A percentile compares a stretch with the other conserved stretches of the same genome.
These are phyloP conservation scores for Sardinella longiceps DNA, from an alignment of 2,797 vertebrate species.

Conservation along the genomic window DNA sequence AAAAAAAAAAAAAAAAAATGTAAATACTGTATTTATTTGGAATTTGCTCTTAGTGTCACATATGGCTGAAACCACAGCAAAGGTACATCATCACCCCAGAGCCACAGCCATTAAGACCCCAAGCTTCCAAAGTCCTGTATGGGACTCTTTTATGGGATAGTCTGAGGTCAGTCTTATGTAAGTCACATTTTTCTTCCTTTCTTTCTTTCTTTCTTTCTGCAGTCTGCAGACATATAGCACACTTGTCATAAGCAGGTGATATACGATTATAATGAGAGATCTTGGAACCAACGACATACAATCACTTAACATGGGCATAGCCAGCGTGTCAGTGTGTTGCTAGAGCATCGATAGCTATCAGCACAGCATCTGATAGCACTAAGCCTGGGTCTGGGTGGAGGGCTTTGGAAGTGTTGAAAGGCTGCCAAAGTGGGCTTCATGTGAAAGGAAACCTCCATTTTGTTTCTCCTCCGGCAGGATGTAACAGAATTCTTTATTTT, in stretches of 20 bases:
- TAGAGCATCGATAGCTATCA: not conserved
- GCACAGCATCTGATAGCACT: not conserved
- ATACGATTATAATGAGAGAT: not conserved
- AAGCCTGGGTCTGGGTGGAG: conserved; percentile 12
- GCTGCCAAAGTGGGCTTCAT: not conserved
- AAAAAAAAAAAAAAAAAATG: too few species aligned
- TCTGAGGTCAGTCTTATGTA: too few species aligned
- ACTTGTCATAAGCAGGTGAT: not conserved
- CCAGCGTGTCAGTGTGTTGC: not conserved
- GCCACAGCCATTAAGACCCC: not conserved
- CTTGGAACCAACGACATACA: not conserved
- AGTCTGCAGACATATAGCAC: not conserved
- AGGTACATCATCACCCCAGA: not conserved
- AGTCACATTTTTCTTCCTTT: too few species aligned
- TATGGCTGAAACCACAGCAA: not conserved
- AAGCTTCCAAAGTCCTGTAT: not conserved
- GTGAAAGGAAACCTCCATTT: not conserved
- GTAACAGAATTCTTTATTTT: not conserved
- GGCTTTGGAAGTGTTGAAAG: conserved; percentile 1
- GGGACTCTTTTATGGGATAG: too few species aligned
- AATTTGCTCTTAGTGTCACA: not conserved
- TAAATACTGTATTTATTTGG: too few species aligned
- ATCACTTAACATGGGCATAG: not conserved
- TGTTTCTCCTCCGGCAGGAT: not conserved
- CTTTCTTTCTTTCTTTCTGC: not conserved